These are phyloP conservation scores for Procavia capensis DNA, from an alignment of 2,113 vertebrate species.

Conservation along the genomic window DNA sequence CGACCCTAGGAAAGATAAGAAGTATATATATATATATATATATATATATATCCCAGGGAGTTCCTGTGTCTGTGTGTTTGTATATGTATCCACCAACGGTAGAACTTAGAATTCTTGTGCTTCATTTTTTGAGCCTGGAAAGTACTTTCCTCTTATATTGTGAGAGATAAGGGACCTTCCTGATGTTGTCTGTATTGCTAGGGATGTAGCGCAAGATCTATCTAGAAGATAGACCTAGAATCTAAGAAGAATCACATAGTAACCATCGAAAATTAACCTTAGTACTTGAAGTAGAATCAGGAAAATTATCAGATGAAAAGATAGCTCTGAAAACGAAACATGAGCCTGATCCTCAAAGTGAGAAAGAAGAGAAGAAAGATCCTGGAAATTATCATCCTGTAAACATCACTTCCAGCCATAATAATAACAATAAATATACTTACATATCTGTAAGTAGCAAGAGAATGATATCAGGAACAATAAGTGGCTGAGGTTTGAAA, in stretches of 20 bases:
- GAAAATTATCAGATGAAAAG: slow-evolving; percentile 37
- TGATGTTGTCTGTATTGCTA: not conserved
- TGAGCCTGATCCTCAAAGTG: slow-evolving; percentile 13
- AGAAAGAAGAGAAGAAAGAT: slow-evolving; percentile 27
- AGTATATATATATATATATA: too few relatives aligned
- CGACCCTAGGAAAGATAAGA: too few relatives aligned
- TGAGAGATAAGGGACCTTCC: not conserved
- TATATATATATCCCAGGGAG: not conserved
- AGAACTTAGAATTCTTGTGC: not conserved
- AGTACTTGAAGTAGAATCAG: slow-evolving; percentile 14
- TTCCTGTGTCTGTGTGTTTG: not conserved
- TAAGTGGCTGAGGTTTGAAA: slow-evolving; percentile 58
- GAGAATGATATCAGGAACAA: slow-evolving; percentile 59
- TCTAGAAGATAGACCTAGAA: not conserved
- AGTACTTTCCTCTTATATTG: not conserved
- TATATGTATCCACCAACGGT: not conserved
- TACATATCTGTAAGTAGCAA: not conserved
- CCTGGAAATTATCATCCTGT: not conserved
- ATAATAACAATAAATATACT: not conserved
- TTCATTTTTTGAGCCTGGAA: not conserved
- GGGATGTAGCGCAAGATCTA: not conserved
- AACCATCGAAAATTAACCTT: slow-evolving; percentile 44
- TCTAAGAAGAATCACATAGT: not conserved
- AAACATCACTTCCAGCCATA: slow-evolving; percentile 16
- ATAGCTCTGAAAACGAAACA: not conserved